A percentile compares a stretch with the other conserved stretches of the same genome.
Evolutionary conservation across 1,140 invertebrate genomes (phyloP).

Genomic region (Coboldia fuscipes): DNA sequence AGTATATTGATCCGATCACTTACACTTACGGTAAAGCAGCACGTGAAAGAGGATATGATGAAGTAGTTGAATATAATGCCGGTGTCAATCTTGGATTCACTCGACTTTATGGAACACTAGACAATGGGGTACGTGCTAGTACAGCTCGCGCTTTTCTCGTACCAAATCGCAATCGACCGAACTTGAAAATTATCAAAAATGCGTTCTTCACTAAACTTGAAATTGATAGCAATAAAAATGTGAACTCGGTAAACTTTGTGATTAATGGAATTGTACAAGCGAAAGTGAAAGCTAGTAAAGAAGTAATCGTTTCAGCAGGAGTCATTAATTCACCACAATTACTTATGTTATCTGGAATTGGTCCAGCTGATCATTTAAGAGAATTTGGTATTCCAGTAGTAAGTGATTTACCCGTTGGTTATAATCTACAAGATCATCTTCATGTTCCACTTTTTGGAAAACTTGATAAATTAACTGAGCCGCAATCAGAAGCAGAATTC

Average conservation of each 20-base stretch:
- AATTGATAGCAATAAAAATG: slow-evolving; percentile 20
- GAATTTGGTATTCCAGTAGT: slow-evolving; percentile 19
- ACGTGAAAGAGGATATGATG: slow-evolving; percentile 35
- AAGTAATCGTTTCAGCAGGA: slow-evolving; percentile 27
- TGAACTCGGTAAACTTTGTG: slow-evolving; percentile 23
- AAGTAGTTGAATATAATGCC: slow-evolving; percentile 45
- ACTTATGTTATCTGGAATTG: slow-evolving; percentile 36
- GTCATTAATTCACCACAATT: slow-evolving; percentile 29
- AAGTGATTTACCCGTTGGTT: slow-evolving; percentile 8
- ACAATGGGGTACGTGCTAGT: slow-evolving; percentile 35
- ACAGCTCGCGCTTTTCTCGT: slow-evolving; percentile 30
- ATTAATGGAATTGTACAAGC: slow-evolving; percentile 17
- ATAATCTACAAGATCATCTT: slow-evolving; percentile 5
- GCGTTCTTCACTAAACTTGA: slow-evolving; percentile 30
- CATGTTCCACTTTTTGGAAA: slow-evolving; percentile 16
- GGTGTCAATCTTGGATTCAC: slow-evolving; percentile 31
- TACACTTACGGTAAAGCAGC: no score
- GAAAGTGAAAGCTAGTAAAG: slow-evolving; percentile 17
- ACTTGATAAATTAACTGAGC: slow-evolving; percentile 8
- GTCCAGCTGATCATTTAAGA: slow-evolving; percentile 25
- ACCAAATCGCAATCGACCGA: slow-evolving; percentile 25
- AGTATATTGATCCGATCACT: no score
- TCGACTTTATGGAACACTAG: slow-evolving; percentile 24
- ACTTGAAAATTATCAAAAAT: slow-evolving; percentile 34
- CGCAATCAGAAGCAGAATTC: slow-evolving; percentile 9